Evolutionary conservation across 2,888 invertebrate genomes (phyloP).

Genomic region (Therioaphis trifolii): DNA sequence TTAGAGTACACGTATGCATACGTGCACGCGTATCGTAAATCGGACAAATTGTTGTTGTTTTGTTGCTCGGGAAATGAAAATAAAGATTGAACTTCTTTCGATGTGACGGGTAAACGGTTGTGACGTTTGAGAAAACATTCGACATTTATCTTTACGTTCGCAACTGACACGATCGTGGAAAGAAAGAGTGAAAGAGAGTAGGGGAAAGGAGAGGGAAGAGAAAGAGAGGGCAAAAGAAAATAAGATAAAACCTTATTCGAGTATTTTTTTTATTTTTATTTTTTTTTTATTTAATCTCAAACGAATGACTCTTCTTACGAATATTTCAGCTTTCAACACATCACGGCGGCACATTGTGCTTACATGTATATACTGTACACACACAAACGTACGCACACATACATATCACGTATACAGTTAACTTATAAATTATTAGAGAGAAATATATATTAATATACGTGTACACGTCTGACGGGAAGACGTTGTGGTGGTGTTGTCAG

Average conservation of each 20-base stretch:
- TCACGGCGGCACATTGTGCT: not conserved
- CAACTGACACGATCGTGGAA: not conserved
- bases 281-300: not conserved
- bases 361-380: too few relatives aligned
- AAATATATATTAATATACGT: not conserved
- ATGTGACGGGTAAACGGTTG: slow-evolving; percentile 8
- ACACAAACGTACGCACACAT: too few relatives aligned
- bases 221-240: not conserved
- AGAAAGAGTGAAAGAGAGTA: not conserved
- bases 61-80: not conserved
- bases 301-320: not conserved
- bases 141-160: not conserved
- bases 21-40: not conserved
- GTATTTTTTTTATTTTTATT: too few relatives aligned
- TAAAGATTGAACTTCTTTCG: not conserved
- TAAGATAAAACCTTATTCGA: slow-evolving; percentile 15
- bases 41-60: not conserved
- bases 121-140: slow-evolving; percentile 35
- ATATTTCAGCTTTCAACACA: slow-evolving; percentile 25
- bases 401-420: too few relatives aligned
- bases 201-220: not conserved
- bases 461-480: not conserved
- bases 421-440: not conserved
- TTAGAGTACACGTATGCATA: too few relatives aligned
- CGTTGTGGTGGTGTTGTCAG: not conserved